These are phyloP conservation scores for Tipula vernalis DNA, from an alignment of 2,888 invertebrate species.

Conservation along the genomic window DNA sequence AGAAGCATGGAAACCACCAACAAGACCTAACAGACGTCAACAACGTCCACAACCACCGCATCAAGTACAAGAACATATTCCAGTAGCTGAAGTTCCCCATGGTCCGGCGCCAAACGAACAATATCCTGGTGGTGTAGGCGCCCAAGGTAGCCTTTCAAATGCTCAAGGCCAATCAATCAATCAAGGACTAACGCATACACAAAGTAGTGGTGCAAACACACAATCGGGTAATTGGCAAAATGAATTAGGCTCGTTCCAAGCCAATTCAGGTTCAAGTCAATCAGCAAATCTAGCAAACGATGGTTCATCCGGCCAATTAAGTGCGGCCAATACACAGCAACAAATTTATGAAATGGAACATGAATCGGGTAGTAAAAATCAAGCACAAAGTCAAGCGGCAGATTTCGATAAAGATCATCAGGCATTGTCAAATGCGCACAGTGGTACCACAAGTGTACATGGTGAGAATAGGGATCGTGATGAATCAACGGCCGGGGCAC, in stretches of 20 bases:
- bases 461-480: conserved; percentile 20
- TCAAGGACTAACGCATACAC: neutral
- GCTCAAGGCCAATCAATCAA: neutral
- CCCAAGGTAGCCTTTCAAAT: neutral
- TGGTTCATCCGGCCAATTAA: conserved; percentile 29
- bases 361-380: conserved; percentile 23
- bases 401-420: conserved; percentile 26
- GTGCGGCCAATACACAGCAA: conserved; percentile 31
- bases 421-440: conserved; percentile 29
- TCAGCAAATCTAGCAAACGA: conserved; percentile 29
- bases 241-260: conserved; percentile 19
- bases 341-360: conserved; percentile 20
- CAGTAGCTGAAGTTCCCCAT: neutral
- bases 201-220: conserved; percentile 26
- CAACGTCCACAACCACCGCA: neutral
- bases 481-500: conserved; percentile 26
- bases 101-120: neutral
- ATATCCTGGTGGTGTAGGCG: neutral
- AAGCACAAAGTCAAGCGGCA: conserved; percentile 30
- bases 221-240: conserved; percentile 22
- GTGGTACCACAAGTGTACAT: conserved; percentile 24
- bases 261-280: conserved; percentile 30
- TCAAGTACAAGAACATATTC: neutral
- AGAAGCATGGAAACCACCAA: neutral
- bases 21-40: neutral